Evolutionary conservation across 1,140 invertebrate genomes (phyloP).

Genomic region (Drosophila lowei): DNA sequence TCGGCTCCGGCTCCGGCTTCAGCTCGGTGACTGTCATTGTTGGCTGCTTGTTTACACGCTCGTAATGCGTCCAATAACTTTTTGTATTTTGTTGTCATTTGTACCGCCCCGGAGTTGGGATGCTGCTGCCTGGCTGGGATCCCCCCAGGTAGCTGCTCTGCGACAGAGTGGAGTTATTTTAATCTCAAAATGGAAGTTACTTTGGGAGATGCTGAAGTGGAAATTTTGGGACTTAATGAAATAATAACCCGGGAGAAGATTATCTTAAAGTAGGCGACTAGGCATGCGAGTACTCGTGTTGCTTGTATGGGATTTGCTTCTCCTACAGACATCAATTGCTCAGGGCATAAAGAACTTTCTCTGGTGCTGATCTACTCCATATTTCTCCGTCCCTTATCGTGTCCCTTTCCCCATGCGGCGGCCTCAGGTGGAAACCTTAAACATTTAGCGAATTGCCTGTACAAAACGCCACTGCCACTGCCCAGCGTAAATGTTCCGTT

Average conservation of each 20-base stretch:
- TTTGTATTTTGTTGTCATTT: constrained; percentile 47
- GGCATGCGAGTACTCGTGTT: too few relatives aligned
- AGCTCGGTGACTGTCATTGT: constrained; percentile 60
- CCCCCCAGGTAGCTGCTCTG: constrained; percentile 5
- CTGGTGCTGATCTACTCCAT: not conserved
- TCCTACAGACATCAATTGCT: too few relatives aligned
- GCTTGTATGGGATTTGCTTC: too few relatives aligned
- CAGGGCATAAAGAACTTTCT: constrained; percentile 25
- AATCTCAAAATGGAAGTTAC: constrained; percentile 12
- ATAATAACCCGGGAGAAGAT: too few relatives aligned
- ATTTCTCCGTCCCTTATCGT: not conserved
- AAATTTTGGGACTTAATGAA: not conserved
- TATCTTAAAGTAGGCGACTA: too few relatives aligned
- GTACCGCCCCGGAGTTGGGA: constrained; percentile 27
- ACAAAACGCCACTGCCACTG: not conserved
- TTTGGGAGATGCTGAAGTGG: not conserved
- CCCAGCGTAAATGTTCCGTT: constrained; percentile 36
- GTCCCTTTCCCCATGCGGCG: not conserved
- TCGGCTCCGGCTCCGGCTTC: not conserved
- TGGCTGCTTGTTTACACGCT: constrained; percentile 75
- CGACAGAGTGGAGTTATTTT: not conserved
- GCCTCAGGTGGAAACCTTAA: constrained; percentile 3
- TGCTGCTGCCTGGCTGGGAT: too few relatives aligned
- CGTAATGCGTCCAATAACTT: constrained; percentile 62
- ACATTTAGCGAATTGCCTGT: constrained; percentile 30